These are phyloP conservation scores for Alectura lathami DNA, from an alignment of 2,113 vertebrate genomes.

Conservation along the genomic window DNA sequence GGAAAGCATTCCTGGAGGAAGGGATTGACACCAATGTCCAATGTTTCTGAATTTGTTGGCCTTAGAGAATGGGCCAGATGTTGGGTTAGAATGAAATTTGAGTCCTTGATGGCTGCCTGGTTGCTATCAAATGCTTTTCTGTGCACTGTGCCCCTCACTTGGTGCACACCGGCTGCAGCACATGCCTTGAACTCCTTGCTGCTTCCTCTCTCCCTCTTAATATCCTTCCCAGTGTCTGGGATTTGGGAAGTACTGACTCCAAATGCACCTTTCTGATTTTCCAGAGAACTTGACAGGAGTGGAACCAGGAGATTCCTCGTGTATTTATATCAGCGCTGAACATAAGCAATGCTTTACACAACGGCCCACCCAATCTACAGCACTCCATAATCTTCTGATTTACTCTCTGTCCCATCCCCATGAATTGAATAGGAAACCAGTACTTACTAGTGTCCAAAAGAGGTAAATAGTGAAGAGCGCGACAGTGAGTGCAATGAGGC, in stretches of 20 bases:
- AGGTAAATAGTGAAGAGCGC: slow-evolving; percentile 88
- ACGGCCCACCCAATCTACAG: rapidly evolving
- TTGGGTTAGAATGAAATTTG: neutral
- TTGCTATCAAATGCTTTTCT: neutral
- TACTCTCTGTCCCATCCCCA: neutral
- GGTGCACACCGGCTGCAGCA: no score
- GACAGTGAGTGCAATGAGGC: slow-evolving; percentile 85
- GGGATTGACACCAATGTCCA: neutral
- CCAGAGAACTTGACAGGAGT: neutral
- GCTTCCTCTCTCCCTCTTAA: neutral
- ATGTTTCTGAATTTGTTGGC: neutral
- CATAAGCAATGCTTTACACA: rapidly evolving
- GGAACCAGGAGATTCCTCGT: neutral
- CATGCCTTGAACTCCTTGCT: neutral
- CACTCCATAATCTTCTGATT: rapidly evolving
- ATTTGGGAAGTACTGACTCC: neutral
- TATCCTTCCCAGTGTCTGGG: no score
- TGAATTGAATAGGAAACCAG: neutral
- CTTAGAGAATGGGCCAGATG: neutral
- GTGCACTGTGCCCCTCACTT: neutral
- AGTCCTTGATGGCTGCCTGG: neutral
- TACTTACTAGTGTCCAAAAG: slow-evolving; percentile 86
- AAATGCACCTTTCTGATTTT: neutral
- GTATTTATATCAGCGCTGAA: neutral
- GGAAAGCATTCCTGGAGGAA: neutral